phyloP scores from a whole-genome alignment of 2,888 invertebrate species.

The Caenorhabditis afra region DNA sequence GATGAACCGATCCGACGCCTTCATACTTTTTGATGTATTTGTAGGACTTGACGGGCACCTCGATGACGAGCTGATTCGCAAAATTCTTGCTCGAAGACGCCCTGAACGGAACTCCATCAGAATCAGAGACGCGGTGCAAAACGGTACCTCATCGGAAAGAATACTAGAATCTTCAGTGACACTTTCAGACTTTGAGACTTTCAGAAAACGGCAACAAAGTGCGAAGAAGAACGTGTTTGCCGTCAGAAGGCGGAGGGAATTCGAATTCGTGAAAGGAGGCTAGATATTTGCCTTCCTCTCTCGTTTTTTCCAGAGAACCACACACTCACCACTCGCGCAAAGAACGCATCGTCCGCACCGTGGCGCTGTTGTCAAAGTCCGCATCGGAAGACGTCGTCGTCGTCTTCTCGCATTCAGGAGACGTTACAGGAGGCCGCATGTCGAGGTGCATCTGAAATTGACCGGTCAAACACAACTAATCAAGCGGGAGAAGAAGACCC shows the following conservation, averaged over 20 bases:
- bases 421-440: not conserved
- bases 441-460: conserved; percentile 46
- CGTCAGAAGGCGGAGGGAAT: conserved; percentile 31
- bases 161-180: not conserved
- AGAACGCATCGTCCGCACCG: conserved; percentile 26
- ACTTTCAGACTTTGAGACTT: not conserved
- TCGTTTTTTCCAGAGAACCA: not conserved
- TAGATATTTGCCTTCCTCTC: conserved; percentile 30
- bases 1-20: conserved; percentile 71
- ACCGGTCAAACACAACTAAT: conserved; percentile 40
- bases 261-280: not conserved
- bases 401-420: conserved; percentile 10
- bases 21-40: conserved; percentile 66
- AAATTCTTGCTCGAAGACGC: conserved; percentile 28
- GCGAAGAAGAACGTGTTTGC: conserved; percentile 27
- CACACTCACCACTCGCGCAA: conserved; percentile 33
- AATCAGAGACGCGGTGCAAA: not conserved
- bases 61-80: conserved; percentile 66
- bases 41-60: conserved; percentile 69
- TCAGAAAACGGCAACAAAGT: conserved; percentile 33
- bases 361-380: conserved; percentile 26
- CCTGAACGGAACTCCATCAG: conserved; percentile 22
- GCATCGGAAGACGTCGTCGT: not conserved
- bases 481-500: conserved; percentile 6
- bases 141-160: conserved; percentile 2